Percentiles rank a stretch among this genome's conserved stretches.
Evolutionary conservation across 2,888 invertebrate species (phyloP).

Genomic region (Eumerus sabulonum): DNA sequence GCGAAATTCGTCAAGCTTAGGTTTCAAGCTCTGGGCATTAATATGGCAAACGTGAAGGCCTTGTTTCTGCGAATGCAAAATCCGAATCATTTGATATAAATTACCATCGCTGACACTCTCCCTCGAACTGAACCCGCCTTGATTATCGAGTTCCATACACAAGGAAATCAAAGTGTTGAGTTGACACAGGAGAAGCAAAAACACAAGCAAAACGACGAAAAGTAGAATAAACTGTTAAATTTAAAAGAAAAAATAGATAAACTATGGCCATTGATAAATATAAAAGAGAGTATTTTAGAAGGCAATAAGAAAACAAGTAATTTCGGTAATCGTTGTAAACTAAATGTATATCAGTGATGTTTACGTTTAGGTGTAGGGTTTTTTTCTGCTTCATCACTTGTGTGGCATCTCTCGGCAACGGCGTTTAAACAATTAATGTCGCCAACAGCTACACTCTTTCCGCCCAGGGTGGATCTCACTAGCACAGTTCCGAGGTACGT

Average conservation of each 20-base stretch:
- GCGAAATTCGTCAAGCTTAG: slow-evolving; percentile 28
- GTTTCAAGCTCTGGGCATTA: slow-evolving; percentile 19
- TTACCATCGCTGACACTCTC: slow-evolving; percentile 6
- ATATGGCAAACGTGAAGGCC: slow-evolving; percentile 11
- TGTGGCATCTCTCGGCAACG: neutral
- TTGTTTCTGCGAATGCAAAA: slow-evolving; percentile 1
- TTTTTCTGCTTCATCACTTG: neutral
- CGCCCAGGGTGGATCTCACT: neutral
- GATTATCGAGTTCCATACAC: neutral
- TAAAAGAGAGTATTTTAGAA: no score
- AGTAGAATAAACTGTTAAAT: neutral
- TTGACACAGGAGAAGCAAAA: no score
- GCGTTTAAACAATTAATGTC: slow-evolving; percentile 6
- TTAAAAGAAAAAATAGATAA: slow-evolving; percentile 2
- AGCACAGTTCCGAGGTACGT: slow-evolving; percentile 2
- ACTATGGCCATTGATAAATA: slow-evolving; percentile 20
- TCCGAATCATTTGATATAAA: slow-evolving; percentile 16
- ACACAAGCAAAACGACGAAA: neutral
- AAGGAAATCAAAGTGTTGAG: neutral
- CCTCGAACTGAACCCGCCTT: slow-evolving; percentile 1
- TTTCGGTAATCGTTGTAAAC: neutral
- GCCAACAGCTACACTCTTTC: slow-evolving; percentile 7
- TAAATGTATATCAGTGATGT: neutral
- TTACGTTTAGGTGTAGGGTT: neutral
- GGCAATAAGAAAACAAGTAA: neutral